Conservation (phyloP, 2,797 vertebrate genomes). For the Urocyon cinereoargenteus region DNA sequence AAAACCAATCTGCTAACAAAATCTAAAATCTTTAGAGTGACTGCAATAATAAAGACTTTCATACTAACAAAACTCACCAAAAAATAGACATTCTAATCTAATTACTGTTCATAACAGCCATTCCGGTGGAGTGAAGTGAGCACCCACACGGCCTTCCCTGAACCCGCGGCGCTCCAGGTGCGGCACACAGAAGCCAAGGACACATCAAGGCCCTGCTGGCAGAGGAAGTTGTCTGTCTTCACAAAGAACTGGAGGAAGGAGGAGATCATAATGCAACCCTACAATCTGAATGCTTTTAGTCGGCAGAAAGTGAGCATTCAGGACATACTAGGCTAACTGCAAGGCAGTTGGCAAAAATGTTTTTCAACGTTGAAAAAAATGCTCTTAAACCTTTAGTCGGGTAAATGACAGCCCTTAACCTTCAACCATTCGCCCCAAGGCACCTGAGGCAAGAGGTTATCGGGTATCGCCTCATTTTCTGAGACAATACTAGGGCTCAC, state of each 20-base stretch:
- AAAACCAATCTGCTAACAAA: background rate
- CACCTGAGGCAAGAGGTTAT: background rate
- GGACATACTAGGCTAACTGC: background rate
- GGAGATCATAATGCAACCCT: too few species aligned
- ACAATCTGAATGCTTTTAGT: background rate
- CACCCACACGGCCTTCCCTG: background rate
- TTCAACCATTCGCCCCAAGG: background rate
- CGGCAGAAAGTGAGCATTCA: background rate
- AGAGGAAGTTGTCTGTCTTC: background rate
- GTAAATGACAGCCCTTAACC: background rate
- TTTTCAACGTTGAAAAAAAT: background rate
- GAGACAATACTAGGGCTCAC: background rate
- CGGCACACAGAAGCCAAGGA: background rate
- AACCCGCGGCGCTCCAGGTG: background rate
- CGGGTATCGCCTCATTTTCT: background rate
- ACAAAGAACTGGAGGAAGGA: background rate
- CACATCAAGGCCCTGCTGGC: background rate
- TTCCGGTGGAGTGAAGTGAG: too few species aligned
- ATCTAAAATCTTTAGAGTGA: background rate
- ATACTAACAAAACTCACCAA: background rate
- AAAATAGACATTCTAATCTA: background rate
- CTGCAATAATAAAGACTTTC: background rate
- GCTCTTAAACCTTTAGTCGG: background rate
- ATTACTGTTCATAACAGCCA: background rate
- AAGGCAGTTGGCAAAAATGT: background rate